A percentile compares a stretch with the other conserved stretches of the same genome.
Conservation (phyloP, 2,113 vertebrate species). For the Mustelus asterias region DNA sequence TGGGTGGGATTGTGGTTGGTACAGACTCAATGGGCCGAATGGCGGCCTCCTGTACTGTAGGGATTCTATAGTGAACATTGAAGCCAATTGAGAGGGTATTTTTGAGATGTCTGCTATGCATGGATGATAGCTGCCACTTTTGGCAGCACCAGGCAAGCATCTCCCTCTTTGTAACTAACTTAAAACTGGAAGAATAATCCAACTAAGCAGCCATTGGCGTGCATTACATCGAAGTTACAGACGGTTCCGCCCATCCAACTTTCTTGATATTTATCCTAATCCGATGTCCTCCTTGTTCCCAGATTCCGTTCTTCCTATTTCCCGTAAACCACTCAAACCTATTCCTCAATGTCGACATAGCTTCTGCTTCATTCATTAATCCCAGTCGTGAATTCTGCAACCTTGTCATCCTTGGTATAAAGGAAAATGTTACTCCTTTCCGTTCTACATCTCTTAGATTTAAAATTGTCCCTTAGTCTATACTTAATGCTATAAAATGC, state of each 20-base stretch:
- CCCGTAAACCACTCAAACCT: not conserved
- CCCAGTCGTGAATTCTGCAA: not conserved
- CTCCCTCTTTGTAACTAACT: not conserved
- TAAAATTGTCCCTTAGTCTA: not conserved
- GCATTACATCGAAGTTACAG: not conserved
- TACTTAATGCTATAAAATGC: no score
- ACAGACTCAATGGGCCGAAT: no score
- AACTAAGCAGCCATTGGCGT: no score
- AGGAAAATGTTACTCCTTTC: not conserved
- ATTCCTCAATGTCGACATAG: not conserved
- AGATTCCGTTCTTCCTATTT: not conserved
- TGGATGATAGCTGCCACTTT: not conserved
- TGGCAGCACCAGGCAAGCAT: not conserved
- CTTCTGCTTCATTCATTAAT: no score
- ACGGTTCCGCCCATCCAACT: not conserved
- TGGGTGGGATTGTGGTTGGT: no score
- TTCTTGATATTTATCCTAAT: not conserved
- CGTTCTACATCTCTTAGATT: not conserved
- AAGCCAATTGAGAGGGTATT: not conserved
- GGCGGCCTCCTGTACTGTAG: no score
- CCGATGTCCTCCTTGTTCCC: not conserved
- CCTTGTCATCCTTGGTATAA: no score
- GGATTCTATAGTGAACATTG: not conserved
- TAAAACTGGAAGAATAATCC: not conserved
- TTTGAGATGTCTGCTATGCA: not conserved